These are phyloP conservation scores for Drosophila limbata DNA, from an alignment of 2,888 invertebrate genomes.

Conservation along the genomic window DNA sequence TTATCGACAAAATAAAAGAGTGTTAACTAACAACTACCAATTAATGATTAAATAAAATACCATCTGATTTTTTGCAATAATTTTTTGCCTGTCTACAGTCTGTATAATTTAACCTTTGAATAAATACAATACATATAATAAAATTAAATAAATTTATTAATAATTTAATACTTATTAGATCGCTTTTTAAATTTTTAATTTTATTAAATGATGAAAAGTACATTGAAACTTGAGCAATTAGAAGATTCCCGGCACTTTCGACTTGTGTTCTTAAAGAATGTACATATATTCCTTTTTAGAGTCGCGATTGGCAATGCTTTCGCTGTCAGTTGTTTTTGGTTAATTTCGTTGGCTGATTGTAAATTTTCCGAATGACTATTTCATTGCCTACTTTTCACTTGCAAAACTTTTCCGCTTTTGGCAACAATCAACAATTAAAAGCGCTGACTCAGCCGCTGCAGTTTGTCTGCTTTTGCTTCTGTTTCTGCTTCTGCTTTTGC, in stretches of 20 bases:
- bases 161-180: no score
- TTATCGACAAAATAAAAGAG: no score
- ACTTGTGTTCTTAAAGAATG: neutral
- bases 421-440: conserved; percentile 76
- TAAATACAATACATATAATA: no score
- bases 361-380: conserved; percentile 58
- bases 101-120: no score
- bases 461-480: conserved; percentile 39
- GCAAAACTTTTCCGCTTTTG: conserved; percentile 71
- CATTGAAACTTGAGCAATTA: neutral
- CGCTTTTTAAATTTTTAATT: neutral
- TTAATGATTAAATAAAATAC: no score
- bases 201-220: neutral
- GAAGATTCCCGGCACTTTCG: neutral
- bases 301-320: conserved; percentile 1
- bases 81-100: no score
- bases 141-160: no score
- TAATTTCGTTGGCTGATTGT: conserved; percentile 37
- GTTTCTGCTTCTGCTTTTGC: no score
- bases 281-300: neutral
- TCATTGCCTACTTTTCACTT: conserved; percentile 63
- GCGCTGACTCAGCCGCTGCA: conserved; percentile 71
- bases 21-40: no score
- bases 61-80: no score
- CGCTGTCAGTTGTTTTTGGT: neutral